A percentile compares a stretch with the other conserved stretches of the same genome.
These are phyloP conservation scores for Hoplodrina ambigua DNA, from an alignment of 2,888 invertebrate genomes.

Conservation along the genomic window DNA sequence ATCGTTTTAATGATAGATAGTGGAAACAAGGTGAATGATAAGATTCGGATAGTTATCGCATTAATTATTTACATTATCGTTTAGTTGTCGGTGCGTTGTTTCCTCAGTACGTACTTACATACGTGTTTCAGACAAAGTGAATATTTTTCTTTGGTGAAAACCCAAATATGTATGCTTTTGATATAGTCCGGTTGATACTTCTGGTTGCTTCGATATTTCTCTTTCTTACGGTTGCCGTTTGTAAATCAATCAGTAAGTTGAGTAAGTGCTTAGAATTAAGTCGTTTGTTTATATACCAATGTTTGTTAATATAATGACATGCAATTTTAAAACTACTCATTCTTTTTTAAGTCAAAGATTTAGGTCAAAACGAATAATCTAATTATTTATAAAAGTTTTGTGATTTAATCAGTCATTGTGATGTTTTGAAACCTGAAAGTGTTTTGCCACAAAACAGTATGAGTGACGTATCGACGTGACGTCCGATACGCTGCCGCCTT, in stretches of 20 bases:
- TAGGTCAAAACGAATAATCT: too few relatives aligned
- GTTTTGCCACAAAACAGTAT: background rate
- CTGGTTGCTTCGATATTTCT: background rate
- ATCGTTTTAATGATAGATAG: constrained; percentile 21
- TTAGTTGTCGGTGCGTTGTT: constrained; percentile 32
- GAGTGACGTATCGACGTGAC: background rate
- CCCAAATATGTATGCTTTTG: background rate
- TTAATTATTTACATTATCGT: constrained; percentile 26
- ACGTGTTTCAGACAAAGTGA: background rate
- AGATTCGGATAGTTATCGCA: constrained; percentile 27
- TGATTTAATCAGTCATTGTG: background rate
- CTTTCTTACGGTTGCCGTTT: constrained; percentile 24
- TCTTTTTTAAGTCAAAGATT: background rate
- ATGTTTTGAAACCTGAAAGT: background rate
- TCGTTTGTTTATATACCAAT: background rate
- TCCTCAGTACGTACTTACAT: background rate
- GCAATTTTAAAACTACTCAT: too few relatives aligned
- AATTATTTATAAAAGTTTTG: background rate
- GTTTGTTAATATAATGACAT: background rate
- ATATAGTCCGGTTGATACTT: constrained; percentile 30
- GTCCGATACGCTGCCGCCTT: background rate
- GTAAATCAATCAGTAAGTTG: constrained; percentile 31
- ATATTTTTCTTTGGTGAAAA: constrained; percentile 6
- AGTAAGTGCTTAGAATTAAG: constrained; percentile 4
- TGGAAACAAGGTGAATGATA: constrained; percentile 31